Conservation (phyloP, 2,888 invertebrate genomes). For the Cephus nigrinus region DNA sequence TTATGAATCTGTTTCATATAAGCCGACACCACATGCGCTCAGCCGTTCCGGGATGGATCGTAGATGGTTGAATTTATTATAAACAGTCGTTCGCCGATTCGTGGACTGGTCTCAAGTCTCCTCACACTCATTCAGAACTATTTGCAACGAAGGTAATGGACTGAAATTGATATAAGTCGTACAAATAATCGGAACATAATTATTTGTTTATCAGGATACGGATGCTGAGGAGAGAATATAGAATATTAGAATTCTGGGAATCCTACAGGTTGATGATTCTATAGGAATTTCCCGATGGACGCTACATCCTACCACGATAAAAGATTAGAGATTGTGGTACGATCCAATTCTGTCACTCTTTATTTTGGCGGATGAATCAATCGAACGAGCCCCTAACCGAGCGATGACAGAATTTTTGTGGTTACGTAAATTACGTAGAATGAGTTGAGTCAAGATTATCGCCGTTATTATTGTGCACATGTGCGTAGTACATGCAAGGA, state of each 20-base stretch:
- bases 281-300: background rate
- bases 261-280: background rate
- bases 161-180: background rate
- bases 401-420: background rate
- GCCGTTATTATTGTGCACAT: background rate
- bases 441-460: background rate
- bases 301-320: background rate
- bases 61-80: slow-evolving; percentile 43
- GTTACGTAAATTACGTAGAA: background rate
- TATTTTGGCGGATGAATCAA: background rate
- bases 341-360: background rate
- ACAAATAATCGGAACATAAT: background rate
- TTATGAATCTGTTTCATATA: slow-evolving; percentile 39
- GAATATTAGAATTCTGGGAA: background rate
- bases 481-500: background rate
- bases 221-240: background rate
- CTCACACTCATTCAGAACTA: background rate
- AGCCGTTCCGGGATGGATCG: slow-evolving; percentile 19
- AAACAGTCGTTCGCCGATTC: slow-evolving; percentile 35
- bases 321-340: background rate
- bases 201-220: background rate
- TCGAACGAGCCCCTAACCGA: background rate
- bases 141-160: slow-evolving; percentile 5
- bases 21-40: slow-evolving; percentile 41
- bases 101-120: background rate